Evolutionary conservation across 1,140 invertebrate species (phyloP).

Genomic region (Lucilia cuprina): DNA sequence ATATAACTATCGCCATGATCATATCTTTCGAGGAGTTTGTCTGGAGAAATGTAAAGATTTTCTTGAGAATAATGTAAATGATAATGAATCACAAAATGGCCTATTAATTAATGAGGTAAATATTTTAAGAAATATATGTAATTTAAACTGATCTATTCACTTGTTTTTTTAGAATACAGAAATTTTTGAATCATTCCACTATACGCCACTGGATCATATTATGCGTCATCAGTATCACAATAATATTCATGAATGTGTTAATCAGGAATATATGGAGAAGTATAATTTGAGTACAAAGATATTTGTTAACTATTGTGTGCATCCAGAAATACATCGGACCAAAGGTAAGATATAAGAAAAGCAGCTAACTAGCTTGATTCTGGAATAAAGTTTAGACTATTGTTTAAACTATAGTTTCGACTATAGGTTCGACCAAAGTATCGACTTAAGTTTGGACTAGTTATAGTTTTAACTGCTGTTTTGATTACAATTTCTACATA

Average conservation of each 20-base stretch:
- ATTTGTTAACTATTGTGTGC: neutral
- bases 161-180: neutral
- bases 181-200: neutral
- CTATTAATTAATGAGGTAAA: neutral
- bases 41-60: neutral
- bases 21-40: neutral
- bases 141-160: neutral
- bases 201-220: neutral
- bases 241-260: neutral
- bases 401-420: too few relatives aligned
- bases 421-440: too few relatives aligned
- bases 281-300: neutral
- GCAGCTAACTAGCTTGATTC: too few relatives aligned
- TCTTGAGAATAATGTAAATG: neutral
- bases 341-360: neutral
- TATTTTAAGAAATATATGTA: neutral
- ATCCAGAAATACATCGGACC: neutral
- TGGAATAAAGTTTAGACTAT: too few relatives aligned
- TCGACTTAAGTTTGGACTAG: too few relatives aligned
- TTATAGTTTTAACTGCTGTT: too few relatives aligned
- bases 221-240: neutral
- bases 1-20: constrained; percentile 6
- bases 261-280: neutral
- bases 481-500: too few relatives aligned
- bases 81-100: neutral